Evolutionary conservation across 2,113 vertebrate genomes (phyloP).

Genomic region (Monopterus albus): DNA sequence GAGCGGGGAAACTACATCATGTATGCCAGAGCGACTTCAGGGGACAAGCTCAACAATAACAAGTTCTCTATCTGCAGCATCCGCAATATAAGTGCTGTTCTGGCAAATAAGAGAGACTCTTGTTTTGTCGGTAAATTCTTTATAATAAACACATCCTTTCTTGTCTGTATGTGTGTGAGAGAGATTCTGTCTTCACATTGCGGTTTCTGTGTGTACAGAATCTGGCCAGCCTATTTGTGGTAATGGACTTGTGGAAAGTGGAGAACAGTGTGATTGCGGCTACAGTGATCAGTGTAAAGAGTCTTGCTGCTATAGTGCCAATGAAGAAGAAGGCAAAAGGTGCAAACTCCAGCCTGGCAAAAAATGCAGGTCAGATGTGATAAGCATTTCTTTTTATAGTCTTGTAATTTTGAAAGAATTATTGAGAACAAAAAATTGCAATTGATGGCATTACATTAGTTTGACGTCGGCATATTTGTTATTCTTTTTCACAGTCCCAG

Average conservation of each 20-base stretch:
- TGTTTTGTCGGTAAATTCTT: constrained; percentile 94
- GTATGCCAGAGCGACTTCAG: constrained; percentile 98
- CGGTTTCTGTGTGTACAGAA: constrained; percentile 80
- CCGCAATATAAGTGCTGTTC: constrained; percentile 94
- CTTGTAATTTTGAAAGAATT: neutral
- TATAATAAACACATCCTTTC: neutral
- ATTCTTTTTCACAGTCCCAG: constrained; percentile 84
- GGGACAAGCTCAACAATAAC: constrained; percentile 97
- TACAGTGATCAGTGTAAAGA: constrained; percentile 96
- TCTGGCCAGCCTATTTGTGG: constrained; percentile 98
- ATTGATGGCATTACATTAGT: neutral
- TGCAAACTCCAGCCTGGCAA: constrained; percentile 88
- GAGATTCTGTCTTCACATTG: constrained; percentile 40
- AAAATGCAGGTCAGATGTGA: constrained; percentile 87
- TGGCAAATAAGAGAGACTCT: constrained; percentile 88
- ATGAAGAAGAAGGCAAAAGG: constrained; percentile 85
- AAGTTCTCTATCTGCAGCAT: constrained; percentile 96
- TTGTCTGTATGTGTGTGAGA: neutral
- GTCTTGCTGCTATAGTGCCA: constrained; percentile 89
- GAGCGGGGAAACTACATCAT: constrained; percentile 97
- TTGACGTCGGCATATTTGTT: neutral
- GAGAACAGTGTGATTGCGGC: constrained; percentile 95
- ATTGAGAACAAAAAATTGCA: neutral
- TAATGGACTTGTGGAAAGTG: constrained; percentile 93
- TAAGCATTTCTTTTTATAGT: neutral